A percentile compares a stretch with the other conserved stretches of the same genome.
These are phyloP conservation scores for Halocaridina rubra DNA, from an alignment of 2,888 invertebrate species.

Conservation along the genomic window DNA sequence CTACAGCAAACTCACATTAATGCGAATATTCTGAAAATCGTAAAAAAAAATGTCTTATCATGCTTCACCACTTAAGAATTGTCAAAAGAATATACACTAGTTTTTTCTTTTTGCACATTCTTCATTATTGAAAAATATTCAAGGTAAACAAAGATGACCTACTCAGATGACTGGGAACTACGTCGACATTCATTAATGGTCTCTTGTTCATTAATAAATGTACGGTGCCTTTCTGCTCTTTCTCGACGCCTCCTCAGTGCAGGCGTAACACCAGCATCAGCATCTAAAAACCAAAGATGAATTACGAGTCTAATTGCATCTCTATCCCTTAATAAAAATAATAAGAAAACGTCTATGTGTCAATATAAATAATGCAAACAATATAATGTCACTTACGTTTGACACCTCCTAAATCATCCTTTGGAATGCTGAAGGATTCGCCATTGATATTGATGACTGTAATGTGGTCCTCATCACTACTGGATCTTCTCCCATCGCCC, in stretches of 20 bases:
- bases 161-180: conserved; percentile 61
- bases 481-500: conserved; percentile 14
- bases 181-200: conserved; percentile 64
- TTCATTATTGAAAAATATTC: no score
- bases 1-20: no score
- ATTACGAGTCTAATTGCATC: no score
- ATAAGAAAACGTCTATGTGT: background rate
- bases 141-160: no score
- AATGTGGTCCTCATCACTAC: conserved; percentile 52
- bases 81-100: no score
- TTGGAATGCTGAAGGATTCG: conserved; percentile 31
- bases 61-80: no score
- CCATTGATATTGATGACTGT: conserved; percentile 59
- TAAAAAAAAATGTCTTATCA: no score
- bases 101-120: no score
- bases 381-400: conserved; percentile 55
- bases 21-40: no score
- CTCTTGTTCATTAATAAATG: conserved; percentile 82
- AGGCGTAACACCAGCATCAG: conserved; percentile 82
- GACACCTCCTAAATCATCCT: conserved; percentile 49
- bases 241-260: conserved; percentile 83
- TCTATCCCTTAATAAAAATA: background rate
- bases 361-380: background rate
- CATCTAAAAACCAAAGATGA: no score
- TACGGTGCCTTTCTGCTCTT: conserved; percentile 85